Base-by-base conservation (phyloP, 1,140 invertebrate genomes). In the Orussus abietinus region DNA sequence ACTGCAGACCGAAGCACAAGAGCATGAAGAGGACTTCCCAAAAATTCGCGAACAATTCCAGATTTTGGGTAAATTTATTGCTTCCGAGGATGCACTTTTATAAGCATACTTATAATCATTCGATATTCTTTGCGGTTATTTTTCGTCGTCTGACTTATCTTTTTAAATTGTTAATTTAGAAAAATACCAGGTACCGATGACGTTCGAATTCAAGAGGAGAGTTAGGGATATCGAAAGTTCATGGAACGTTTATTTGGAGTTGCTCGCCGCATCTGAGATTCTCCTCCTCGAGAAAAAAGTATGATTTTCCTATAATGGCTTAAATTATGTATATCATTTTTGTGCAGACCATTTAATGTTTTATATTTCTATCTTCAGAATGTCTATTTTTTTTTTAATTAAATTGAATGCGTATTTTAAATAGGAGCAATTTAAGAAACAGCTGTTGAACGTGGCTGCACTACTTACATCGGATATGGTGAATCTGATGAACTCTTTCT, bases 11-110 rank as follows among this genome's bases (percentile, higher is more conserved):
- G 86, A 88, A 57, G 71, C 81, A 47, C 55, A 72, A 1, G 42
- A 57, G 11, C 74, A 79, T 39, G 82, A 88, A 64, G 74, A 76
- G 45, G 78, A 81, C 47, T 88, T 91, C 59, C 77, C 80, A 3
- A 77, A 79, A 3, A 82, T 90, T 25, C 72, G 75, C 31, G 86
- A 90, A 25, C 80, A 88, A 62, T 85, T 86, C 71, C 64, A 66
- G 22, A 81, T 80, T 47, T 62, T 90, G 47, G 80, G 79, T 78
- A 82, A 79, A 53, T 35, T 30, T n/a, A n/a, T n/a, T n/a, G n/a
- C n/a, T n/a, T n/a, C n/a, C n/a, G n/a, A n/a, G n/a, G n/a, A n/a
- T n/a, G n/a, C n/a, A n/a, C n/a, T n/a, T n/a, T n/a, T n/a, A n/a
- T n/a, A n/a, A n/a, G n/a, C n/a, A n/a, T n/a, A n/a, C n/a, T n/a